phyloP scores from a whole-genome alignment of 2,797 vertebrate species.

The Halcyon badia region DNA sequence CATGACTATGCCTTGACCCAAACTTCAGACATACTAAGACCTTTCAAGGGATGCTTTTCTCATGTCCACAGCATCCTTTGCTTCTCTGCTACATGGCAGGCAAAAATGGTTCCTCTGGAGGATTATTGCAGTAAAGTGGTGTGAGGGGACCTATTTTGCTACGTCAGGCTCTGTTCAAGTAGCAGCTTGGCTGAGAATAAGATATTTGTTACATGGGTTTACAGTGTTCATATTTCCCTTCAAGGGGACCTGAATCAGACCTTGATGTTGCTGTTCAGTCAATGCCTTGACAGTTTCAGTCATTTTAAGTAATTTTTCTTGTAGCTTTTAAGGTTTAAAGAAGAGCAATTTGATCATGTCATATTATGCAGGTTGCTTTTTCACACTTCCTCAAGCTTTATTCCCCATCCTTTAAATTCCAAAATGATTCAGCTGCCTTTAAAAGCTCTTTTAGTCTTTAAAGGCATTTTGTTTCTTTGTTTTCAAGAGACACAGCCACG shows the following conservation, averaged over 20 bases:
- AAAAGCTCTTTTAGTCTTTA: neutral
- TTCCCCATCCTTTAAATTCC: neutral
- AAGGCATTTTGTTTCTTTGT: neutral
- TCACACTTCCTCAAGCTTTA: neutral
- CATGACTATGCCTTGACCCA: neutral
- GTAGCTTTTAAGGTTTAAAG: neutral
- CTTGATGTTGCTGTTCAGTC: neutral
- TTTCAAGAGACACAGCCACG: rapidly evolving
- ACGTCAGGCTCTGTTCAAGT: neutral
- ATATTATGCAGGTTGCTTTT: neutral
- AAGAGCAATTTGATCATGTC: neutral
- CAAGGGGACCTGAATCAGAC: neutral
- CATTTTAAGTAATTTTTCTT: neutral
- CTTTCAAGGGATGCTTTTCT: neutral
- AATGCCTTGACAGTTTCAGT: neutral
- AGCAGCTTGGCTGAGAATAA: neutral
- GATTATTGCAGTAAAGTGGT: neutral
- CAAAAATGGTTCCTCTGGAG: neutral
- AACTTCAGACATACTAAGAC: neutral
- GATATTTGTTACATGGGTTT: neutral
- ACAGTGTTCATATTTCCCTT: neutral
- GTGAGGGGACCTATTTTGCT: neutral
- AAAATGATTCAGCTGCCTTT: rapidly evolving
- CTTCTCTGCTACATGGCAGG: neutral
- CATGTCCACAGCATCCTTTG: neutral